Conservation (phyloP, 2,113 vertebrate genomes). For the Maccullochella peelii region DNA sequence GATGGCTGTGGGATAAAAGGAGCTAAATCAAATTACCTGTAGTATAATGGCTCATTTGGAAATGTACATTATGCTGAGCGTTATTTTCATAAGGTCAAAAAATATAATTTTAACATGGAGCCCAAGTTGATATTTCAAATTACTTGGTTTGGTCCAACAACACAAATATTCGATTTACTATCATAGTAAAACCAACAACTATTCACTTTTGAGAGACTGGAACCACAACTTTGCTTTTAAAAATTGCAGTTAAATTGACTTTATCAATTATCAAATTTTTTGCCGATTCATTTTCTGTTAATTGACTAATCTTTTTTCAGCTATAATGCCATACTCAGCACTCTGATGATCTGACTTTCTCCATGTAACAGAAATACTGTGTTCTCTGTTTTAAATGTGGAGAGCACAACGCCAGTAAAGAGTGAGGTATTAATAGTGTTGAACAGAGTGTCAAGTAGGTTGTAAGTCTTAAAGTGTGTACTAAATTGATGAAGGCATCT, state of each 20-base stretch:
- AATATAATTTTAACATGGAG: background rate
- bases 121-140: too few relatives aligned
- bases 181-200: background rate
- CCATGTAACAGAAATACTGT: too few relatives aligned
- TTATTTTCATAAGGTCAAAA: background rate
- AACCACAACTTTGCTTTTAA: background rate
- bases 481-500: background rate
- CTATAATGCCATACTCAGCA: background rate
- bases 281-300: background rate
- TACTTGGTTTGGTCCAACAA: background rate
- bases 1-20: background rate
- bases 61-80: too few relatives aligned
- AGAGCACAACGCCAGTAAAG: too few relatives aligned
- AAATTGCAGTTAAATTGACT: background rate
- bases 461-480: background rate
- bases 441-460: too few relatives aligned
- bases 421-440: too few relatives aligned
- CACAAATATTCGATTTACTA: too few relatives aligned
- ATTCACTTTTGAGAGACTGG: background rate
- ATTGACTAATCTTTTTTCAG: background rate
- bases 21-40: too few relatives aligned
- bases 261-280: too few relatives aligned
- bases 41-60: too few relatives aligned
- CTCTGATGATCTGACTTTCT: background rate
- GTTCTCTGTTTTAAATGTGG: too few relatives aligned